Evolutionary conservation across 2,113 vertebrate genomes (phyloP), one percentile per base, ranked within the genome.

Genomic region (Castor canadensis): DNA sequence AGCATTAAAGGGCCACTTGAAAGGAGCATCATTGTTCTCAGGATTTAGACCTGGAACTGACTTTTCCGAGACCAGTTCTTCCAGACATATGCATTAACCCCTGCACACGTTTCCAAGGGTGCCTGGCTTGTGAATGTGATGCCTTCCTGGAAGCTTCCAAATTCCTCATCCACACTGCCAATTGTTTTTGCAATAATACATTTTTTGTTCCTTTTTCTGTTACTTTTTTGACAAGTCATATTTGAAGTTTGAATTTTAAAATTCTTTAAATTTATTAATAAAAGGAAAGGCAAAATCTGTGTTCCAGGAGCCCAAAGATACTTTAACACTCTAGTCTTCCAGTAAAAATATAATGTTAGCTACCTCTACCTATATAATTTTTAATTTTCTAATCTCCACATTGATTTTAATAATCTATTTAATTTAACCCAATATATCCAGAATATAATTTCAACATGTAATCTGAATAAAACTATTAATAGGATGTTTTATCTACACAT

Each of bases 201-300:
- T 47, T 38, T 72, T 81, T 91, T 38, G 72, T 89, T 47, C 47
- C 24, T 22, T 9, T 43, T 9, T 49, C 67, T 75, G 77, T 83
- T 76, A 87, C 3, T 35, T 82, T 89, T 49, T 86, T 52, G 67
- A 85, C 62, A 80, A 87, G 69, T 62, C 43, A 22, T 64, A 67
- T 54, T n/a, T 82, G 76, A 86, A 30, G 75, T 85, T 58, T 43
- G 52, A 85, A 82, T 86, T 92, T 86, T 62, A 89, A 95, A 86
- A 73, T 75, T 73, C 20, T 79, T 75, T 84, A 52, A 66, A 80
- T 91, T 43, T 93, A 75, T 94, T 69, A 89, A 56, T 47, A 47
- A 88, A 77, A 91, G 47, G 16, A 89, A 84, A 75, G 45, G 38
- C 35, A 92, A 81, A 87, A 52, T 22, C 26, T 76, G 43, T 15